phyloP scores from a whole-genome alignment of 1,140 invertebrate species.

The Cydia amplana region DNA sequence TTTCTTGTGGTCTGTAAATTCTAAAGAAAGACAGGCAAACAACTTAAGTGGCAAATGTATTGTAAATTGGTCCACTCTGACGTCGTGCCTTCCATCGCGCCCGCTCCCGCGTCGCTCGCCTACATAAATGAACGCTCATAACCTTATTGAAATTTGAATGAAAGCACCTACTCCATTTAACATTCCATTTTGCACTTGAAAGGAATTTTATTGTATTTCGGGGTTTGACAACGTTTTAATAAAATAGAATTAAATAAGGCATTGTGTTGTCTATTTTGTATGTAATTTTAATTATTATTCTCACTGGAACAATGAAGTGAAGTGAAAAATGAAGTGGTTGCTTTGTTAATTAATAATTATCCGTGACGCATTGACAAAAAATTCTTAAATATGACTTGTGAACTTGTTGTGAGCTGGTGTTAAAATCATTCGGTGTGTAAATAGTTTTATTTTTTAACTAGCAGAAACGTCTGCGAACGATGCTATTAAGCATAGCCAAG shows the following conservation, averaged over 20 bases:
- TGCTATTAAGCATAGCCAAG: too few relatives aligned
- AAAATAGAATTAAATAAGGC: slow-evolving; percentile 3
- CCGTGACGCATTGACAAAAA: too few relatives aligned
- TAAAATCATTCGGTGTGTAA: too few relatives aligned
- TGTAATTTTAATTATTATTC: background rate
- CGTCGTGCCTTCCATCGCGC: background rate
- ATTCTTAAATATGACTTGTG: too few relatives aligned
- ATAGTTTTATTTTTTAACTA: too few relatives aligned
- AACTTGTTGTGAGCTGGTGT: too few relatives aligned
- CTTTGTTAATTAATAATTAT: background rate
- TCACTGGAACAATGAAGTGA: background rate
- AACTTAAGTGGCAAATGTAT: slow-evolving; percentile 3
- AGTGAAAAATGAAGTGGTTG: background rate
- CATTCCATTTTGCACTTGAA: slow-evolving; percentile 29
- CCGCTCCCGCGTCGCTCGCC: background rate
- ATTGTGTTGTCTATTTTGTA: slow-evolving; percentile 11
- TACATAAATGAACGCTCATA: slow-evolving; percentile 10
- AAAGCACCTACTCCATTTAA: slow-evolving; percentile 16
- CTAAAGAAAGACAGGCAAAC: background rate
- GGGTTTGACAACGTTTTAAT: slow-evolving; percentile 15
- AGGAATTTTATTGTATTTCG: slow-evolving; percentile 15
- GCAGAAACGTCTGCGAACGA: too few relatives aligned
- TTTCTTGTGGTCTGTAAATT: background rate
- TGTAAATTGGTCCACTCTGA: background rate
- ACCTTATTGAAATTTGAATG: slow-evolving; percentile 30